These are phyloP conservation scores for Drosophila testacea DNA, from an alignment of 2,888 invertebrate genomes.

Conservation along the genomic window DNA sequence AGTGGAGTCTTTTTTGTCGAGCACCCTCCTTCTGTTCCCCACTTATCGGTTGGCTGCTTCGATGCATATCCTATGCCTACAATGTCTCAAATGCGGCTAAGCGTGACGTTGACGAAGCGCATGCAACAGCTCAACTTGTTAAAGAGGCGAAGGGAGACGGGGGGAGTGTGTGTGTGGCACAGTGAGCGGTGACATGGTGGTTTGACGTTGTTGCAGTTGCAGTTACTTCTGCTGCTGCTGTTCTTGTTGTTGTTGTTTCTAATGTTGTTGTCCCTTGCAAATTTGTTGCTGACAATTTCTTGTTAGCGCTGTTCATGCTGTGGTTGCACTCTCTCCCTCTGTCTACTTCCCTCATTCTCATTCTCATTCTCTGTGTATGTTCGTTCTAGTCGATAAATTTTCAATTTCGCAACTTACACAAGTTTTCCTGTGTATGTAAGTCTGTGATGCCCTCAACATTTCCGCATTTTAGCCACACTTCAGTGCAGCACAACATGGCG, in stretches of 20 bases:
- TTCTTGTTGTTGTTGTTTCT: conserved; percentile 7
- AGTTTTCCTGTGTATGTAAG: conserved; percentile 19
- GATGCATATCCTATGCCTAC: conserved; percentile 63
- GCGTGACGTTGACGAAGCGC: conserved; percentile 78
- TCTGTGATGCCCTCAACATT: conserved; percentile 57
- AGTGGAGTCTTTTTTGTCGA: conserved; percentile 19
- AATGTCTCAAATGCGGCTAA: conserved; percentile 73
- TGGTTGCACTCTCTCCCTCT: conserved; percentile 40
- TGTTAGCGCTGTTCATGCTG: conserved; percentile 67
- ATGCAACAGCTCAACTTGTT: conserved; percentile 76
- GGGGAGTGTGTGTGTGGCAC: conserved; percentile 11
- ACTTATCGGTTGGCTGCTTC: conserved; percentile 14
- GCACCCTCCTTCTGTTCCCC: background rate
- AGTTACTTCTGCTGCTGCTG: conserved; percentile 17
- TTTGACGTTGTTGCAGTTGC: conserved; percentile 42
- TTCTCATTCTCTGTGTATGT: conserved; percentile 29
- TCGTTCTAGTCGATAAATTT: conserved; percentile 77
- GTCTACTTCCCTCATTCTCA: conserved; percentile 18
- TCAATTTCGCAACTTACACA: conserved; percentile 68
- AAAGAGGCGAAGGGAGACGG: background rate
- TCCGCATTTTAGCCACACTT: conserved; percentile 76
- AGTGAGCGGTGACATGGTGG: conserved; percentile 55
- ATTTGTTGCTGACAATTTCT: conserved; percentile 78
- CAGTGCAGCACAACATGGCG: conserved; percentile 68
- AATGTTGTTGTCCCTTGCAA: conserved; percentile 40